Evolutionary conservation across 2,888 invertebrate species (phyloP), one percentile per base, ranked within the genome.

Genomic region (Syrista parreyssii): DNA sequence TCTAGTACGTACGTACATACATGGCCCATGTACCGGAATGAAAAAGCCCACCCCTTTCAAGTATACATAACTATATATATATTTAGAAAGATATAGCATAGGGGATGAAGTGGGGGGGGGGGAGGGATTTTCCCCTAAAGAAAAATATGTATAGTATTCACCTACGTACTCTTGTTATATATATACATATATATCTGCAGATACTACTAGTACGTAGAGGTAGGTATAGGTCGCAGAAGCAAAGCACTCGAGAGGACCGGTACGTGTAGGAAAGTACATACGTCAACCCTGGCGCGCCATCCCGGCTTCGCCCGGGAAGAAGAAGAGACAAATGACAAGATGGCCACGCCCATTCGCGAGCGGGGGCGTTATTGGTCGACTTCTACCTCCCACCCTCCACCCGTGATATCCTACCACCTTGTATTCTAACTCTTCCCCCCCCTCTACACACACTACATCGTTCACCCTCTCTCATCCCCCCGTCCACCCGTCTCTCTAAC

Each of bases 261-360:
- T 55, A 55, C 55, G 30, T 73, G 86, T 84, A 83, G 84, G 81
- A 79, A 82, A 88, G 88, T 88, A 87, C 86, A 88, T 87, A 86
- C 88, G 86, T 88, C 87, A 87, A 85, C 82, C 79, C 79, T 79
- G 82, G 85, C 82, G 84, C 88, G 87, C 87, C 88, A 86, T 87
- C 86, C 84, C 84, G 80, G 82, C 81, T 81, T 71, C 83, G 82
- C 83, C 83, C 85, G 83, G 84, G 80, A 84, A 84, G 86, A 85
- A 83, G 82, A 81, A 81, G 87, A 88, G 89, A 89, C 88, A 88
- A 89, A 89, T 89, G 89, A 89, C 86, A 84, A 85, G 84, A 79
- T 84, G 84, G 85, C 88, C 89, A 89, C 89, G 89, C 89, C 89
- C 82, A 85, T 84, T 78, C 76, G 79, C 81, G 80, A 82, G 85